Evolutionary conservation across 2,888 invertebrate genomes (phyloP).

Genomic region (Phyllotreta striolata): DNA sequence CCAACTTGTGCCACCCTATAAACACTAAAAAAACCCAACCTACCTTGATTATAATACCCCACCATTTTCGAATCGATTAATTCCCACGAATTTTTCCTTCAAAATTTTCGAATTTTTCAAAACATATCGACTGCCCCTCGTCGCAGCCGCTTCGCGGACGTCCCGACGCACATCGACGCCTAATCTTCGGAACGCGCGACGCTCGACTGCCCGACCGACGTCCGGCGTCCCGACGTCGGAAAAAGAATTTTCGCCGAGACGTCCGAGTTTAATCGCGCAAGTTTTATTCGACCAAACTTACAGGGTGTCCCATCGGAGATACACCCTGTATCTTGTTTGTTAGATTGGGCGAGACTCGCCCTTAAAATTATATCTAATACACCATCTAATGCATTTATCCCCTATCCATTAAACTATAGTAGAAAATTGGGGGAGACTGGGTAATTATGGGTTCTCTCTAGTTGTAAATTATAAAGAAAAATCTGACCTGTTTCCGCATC

Average conservation of each 20-base stretch:
- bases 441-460: no score
- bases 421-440: no score
- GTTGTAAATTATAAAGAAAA: no score
- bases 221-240: conserved; percentile 17
- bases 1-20: no score
- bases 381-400: no score
- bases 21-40: conserved; percentile 28
- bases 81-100: conserved; percentile 5
- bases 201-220: conserved; percentile 26
- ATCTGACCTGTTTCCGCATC: no score
- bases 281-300: no score
- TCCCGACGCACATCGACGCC: conserved; percentile 32
- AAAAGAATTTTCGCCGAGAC: conserved; percentile 23
- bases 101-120: conserved; percentile 35
- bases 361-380: no score
- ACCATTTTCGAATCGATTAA: conserved; percentile 32
- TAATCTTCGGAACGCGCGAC: conserved; percentile 34
- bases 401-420: no score
- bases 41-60: conserved; percentile 44
- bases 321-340: no score
- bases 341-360: no score
- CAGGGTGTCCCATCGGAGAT: no score
- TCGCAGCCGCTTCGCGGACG: conserved; percentile 32
- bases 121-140: conserved; percentile 44
- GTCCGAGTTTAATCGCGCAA: conserved; percentile 5